A percentile compares a stretch with the other conserved stretches of the same genome.
These are phyloP conservation scores for Mionectes macconnelli DNA, from an alignment of 2,113 vertebrate species.

Conservation along the genomic window DNA sequence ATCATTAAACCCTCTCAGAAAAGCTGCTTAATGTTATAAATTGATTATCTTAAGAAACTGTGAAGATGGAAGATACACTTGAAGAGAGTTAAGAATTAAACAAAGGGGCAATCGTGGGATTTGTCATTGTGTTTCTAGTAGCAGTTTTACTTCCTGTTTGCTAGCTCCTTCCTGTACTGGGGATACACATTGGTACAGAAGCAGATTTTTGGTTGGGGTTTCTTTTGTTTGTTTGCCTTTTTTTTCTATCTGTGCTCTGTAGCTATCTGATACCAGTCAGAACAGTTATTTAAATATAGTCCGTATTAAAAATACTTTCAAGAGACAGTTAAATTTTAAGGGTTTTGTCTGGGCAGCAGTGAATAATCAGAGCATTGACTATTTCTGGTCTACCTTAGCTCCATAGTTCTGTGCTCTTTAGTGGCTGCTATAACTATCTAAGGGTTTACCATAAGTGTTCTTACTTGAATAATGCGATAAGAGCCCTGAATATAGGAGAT, in stretches of 20 bases:
- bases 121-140: background rate
- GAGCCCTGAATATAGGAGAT: conserved; percentile 69
- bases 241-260: background rate
- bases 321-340: background rate
- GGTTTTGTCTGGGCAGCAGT: background rate
- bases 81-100: background rate
- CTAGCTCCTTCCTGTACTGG: background rate
- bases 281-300: background rate
- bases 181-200: background rate
- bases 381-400: background rate
- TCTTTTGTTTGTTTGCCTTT: background rate
- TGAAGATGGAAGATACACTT: background rate
- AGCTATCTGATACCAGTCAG: background rate
- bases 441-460: conserved; percentile 58
- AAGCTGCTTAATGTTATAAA: conserved; percentile 56
- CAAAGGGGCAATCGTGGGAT: background rate
- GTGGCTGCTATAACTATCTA: conserved; percentile 62
- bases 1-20: conserved; percentile 51
- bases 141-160: background rate
- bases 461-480: conserved; percentile 70
- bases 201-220: fast-evolving
- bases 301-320: background rate
- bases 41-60: conserved; percentile 17
- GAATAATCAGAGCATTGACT: background rate
- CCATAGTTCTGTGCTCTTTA: background rate